Evolutionary conservation across 2,888 invertebrate species (phyloP).

Genomic region (Drosophila borborema): DNA sequence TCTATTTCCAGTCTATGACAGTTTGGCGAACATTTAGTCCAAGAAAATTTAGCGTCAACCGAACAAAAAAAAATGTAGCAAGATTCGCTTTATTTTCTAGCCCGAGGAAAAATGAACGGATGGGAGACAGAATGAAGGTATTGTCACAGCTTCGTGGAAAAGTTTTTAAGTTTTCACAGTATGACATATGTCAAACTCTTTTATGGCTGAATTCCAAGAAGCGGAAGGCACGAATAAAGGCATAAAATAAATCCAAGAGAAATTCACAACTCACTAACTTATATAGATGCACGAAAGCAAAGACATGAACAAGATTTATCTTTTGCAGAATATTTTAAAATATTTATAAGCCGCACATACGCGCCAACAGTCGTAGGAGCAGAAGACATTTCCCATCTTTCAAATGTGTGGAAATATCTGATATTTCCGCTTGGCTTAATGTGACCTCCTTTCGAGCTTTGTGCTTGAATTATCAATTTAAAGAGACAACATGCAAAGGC

Average conservation of each 20-base stretch:
- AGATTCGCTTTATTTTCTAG: slow-evolving; percentile 38
- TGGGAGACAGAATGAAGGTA: slow-evolving; percentile 21
- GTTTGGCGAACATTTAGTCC: slow-evolving; percentile 68
- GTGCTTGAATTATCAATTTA: neutral
- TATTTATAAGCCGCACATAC: neutral
- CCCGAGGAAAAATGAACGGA: slow-evolving; percentile 1
- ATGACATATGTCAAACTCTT: slow-evolving; percentile 55
- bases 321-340: neutral
- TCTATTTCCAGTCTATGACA: slow-evolving; percentile 39
- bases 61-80: slow-evolving; percentile 35
- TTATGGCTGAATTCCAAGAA: slow-evolving; percentile 12
- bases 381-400: neutral
- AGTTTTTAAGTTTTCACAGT: slow-evolving; percentile 35
- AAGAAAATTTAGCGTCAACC: slow-evolving; percentile 67
- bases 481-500: neutral
- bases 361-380: too few relatives aligned
- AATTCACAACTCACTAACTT: neutral
- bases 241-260: slow-evolving; percentile 1
- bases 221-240: neutral
- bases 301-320: neutral
- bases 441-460: neutral
- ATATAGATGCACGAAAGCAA: neutral
- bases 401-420: slow-evolving; percentile 2
- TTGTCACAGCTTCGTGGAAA: slow-evolving; percentile 35
- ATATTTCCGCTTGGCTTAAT: slow-evolving; percentile 1